Conservation (phyloP, 2,113 vertebrate species). For the Channa maculata region DNA sequence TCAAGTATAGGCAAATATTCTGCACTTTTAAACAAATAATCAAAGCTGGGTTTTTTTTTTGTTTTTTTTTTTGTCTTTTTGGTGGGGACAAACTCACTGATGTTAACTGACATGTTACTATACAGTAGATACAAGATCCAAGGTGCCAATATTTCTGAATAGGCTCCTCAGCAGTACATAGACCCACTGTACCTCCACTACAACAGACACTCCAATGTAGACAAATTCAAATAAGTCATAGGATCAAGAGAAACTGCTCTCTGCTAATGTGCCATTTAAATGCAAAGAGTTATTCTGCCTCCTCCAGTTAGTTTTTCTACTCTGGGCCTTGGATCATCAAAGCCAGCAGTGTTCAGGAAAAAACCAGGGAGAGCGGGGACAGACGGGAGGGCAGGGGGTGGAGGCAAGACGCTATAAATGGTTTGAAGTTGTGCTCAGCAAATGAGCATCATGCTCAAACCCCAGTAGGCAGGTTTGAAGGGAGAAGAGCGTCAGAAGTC, state of each 20-base stretch:
- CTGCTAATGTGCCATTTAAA: conserved; percentile 81
- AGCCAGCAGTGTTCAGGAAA: conserved; percentile 44
- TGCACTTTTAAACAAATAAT: background rate
- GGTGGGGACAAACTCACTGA: background rate
- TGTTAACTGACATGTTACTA: background rate
- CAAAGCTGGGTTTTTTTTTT: no score
- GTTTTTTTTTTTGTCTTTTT: background rate
- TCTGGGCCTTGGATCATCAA: conserved; percentile 62
- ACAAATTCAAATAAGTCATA: conserved; percentile 50
- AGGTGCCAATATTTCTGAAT: background rate
- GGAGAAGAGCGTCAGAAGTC: conserved; percentile 36
- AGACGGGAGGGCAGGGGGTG: conserved; percentile 25
- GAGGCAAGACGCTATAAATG: conserved; percentile 21
- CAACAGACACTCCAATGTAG: conserved; percentile 34
- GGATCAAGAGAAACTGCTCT: conserved; percentile 55
- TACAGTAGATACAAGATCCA: background rate
- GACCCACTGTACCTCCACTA: conserved; percentile 26
- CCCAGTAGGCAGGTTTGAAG: conserved; percentile 30
- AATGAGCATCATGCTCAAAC: conserved; percentile 47
- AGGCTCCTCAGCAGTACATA: background rate
- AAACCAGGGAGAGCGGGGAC: conserved; percentile 3
- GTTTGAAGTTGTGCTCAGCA: conserved; percentile 53
- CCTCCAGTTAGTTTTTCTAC: conserved; percentile 56
- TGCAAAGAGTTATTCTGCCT: conserved; percentile 76
- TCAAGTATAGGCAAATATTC: no score